Evolutionary conservation across 2,113 vertebrate species (phyloP).

Genomic region (Alaudala cheleensis): DNA sequence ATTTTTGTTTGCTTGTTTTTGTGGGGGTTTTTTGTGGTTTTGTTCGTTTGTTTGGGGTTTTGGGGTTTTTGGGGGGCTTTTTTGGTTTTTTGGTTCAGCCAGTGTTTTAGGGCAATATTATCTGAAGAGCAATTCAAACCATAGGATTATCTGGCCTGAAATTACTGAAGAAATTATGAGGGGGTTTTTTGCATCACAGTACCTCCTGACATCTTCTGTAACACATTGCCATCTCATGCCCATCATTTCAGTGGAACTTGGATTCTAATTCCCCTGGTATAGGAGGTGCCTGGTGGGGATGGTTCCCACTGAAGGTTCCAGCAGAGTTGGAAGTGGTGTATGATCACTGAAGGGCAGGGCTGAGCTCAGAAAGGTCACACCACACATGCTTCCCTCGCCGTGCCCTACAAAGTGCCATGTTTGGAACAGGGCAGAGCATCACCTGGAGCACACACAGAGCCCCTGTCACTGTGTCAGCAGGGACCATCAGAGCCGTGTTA

Average conservation of each 20-base stretch:
- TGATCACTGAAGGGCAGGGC: not conserved
- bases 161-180: not conserved
- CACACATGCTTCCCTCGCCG: accelerated
- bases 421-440: not conserved
- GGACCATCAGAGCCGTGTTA: not conserved
- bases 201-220: not conserved
- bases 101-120: not conserved
- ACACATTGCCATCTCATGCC: not conserved
- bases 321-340: not conserved
- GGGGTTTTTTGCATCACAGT: not conserved
- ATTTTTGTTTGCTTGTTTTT: not conserved
- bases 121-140: not conserved
- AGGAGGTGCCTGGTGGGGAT: not conserved
- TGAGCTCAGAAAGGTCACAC: not conserved
- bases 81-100: not conserved
- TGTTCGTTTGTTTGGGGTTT: too few relatives aligned
- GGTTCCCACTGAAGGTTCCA: not conserved
- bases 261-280: not conserved
- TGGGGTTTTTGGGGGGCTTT: too few relatives aligned
- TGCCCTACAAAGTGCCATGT: not conserved
- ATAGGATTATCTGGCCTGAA: not conserved
- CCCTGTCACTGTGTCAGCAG: accelerated
- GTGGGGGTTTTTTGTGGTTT: too few relatives aligned
- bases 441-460: accelerated
- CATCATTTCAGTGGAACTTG: not conserved